Percentiles rank a stretch among this genome's conserved stretches.
Conservation (phyloP, 2,797 vertebrate species). For the Pangasius macronema region DNA sequence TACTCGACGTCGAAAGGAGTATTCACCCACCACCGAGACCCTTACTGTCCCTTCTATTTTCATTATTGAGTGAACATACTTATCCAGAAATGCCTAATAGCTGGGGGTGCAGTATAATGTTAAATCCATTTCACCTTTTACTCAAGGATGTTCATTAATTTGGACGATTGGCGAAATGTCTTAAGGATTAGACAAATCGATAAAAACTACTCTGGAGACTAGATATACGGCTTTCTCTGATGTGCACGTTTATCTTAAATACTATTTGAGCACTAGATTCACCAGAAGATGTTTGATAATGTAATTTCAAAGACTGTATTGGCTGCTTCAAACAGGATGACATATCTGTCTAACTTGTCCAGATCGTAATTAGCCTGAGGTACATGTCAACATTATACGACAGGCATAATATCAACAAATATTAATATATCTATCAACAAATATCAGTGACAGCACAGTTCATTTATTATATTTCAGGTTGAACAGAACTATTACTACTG, state of each 20-base stretch:
- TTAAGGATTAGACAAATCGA: not conserved
- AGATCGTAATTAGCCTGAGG: not conserved
- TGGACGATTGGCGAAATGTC: not conserved
- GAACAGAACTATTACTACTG: not conserved
- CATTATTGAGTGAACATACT: too few species aligned
- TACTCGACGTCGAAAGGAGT: too few species aligned
- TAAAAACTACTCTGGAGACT: not conserved
- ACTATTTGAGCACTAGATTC: slow-evolving; percentile 2
- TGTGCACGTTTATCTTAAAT: not conserved
- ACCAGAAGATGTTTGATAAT: slow-evolving; percentile 1
- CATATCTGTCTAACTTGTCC: not conserved
- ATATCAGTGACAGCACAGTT: not conserved
- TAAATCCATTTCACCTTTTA: not conserved
- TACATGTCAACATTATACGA: not conserved
- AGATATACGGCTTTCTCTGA: not conserved
- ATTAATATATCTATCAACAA: not conserved
- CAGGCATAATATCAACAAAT: not conserved
- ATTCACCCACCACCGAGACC: too few species aligned
- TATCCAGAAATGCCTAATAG: not conserved
- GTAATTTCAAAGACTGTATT: not conserved
- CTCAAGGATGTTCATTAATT: not conserved
- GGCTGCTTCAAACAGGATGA: not conserved
- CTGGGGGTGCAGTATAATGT: not conserved
- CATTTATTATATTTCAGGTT: not conserved
- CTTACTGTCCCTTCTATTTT: too few species aligned